Conservation (phyloP, 2,113 vertebrate species). For the Neomonachus schauinslandi region DNA sequence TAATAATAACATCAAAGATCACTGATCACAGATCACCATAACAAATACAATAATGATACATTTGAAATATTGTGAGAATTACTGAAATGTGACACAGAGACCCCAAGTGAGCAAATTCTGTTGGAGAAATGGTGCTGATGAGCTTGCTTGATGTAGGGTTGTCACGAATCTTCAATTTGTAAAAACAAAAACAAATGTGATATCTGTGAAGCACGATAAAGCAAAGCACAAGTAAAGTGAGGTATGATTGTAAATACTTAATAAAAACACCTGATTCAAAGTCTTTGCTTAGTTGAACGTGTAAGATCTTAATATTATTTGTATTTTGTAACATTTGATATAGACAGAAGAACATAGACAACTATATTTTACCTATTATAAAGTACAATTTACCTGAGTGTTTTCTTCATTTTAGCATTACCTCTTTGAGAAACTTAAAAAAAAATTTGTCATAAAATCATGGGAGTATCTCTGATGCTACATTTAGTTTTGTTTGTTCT, state of each 20-base stretch:
- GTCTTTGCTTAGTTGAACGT: neutral
- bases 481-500: neutral
- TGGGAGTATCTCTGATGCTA: neutral
- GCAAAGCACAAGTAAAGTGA: neutral
- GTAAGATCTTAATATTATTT: neutral
- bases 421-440: neutral
- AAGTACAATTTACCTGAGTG: neutral
- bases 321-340: neutral
- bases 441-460: neutral
- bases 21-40: neutral
- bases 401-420: neutral
- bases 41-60: neutral
- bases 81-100: neutral
- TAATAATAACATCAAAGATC: neutral
- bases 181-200: neutral
- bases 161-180: neutral
- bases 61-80: neutral
- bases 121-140: neutral
- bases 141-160: neutral
- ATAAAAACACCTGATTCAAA: neutral
- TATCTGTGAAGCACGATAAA: neutral
- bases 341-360: neutral
- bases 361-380: neutral
- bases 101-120: neutral
- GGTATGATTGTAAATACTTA: neutral